These are phyloP conservation scores for Atlantisia rogersi DNA, from an alignment of 2,113 vertebrate genomes.

Conservation along the genomic window DNA sequence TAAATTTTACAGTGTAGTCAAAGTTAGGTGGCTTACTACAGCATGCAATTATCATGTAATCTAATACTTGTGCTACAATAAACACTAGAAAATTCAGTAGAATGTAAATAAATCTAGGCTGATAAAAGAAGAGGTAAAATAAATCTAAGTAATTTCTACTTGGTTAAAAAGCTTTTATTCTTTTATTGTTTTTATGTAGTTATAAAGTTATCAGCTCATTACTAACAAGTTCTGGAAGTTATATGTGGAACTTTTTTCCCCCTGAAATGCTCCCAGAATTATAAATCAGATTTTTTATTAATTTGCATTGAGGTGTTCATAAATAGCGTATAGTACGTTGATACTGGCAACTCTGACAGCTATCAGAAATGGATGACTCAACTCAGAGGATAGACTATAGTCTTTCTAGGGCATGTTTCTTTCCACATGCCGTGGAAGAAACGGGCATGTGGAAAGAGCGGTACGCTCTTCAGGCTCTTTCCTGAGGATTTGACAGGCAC, in stretches of 20 bases:
- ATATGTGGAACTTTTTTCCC: background rate
- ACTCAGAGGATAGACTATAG: background rate
- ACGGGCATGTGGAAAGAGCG: background rate
- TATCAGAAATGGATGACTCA: slow-evolving; percentile 1
- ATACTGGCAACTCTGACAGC: background rate
- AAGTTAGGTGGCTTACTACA: background rate
- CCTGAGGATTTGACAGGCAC: background rate
- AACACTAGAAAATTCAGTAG: background rate
- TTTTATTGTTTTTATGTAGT: background rate
- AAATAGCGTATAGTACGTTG: background rate
- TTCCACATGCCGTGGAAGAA: background rate
- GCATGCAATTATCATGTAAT: background rate
- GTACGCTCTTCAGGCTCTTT: background rate
- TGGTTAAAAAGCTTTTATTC: background rate
- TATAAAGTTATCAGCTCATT: background rate
- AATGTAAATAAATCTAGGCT: background rate
- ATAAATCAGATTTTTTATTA: background rate
- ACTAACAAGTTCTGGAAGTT: background rate
- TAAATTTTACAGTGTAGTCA: background rate
- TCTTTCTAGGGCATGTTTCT: background rate
- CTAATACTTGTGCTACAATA: background rate
- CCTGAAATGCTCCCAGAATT: background rate
- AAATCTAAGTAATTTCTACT: background rate
- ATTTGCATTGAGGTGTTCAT: background rate
- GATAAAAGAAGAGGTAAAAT: slow-evolving; percentile 9